phyloP scores from a whole-genome alignment of 2,888 invertebrate genomes.

The Drosophila putrida region DNA sequence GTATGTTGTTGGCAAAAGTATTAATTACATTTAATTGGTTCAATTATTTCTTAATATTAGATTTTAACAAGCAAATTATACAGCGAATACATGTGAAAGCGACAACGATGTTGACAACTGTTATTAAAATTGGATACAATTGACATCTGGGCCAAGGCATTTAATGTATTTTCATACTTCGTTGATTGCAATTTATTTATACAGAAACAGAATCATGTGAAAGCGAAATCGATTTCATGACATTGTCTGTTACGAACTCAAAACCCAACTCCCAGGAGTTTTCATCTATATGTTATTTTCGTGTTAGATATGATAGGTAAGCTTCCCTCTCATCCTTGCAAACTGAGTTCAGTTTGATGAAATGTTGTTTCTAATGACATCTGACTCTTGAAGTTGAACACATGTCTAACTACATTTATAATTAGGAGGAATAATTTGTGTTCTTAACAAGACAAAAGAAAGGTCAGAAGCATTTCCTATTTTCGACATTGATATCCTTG shows the following conservation, averaged over 20 bases:
- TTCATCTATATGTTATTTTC: too few relatives aligned
- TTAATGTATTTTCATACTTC: not conserved
- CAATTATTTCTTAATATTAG: not conserved
- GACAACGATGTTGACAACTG: not conserved
- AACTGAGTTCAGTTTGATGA: not conserved
- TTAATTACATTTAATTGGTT: constrained; percentile 10
- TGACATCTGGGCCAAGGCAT: not conserved
- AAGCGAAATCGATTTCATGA: not conserved
- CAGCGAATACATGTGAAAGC: not conserved
- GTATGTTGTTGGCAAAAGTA: not conserved
- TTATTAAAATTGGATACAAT: not conserved
- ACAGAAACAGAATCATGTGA: not conserved
- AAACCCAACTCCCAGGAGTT: not conserved
- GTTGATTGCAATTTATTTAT: not conserved
- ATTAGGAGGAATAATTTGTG: not conserved
- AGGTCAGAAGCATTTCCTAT: not conserved
- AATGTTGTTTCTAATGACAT: not conserved
- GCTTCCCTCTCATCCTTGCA: not conserved
- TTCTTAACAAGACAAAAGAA: not conserved
- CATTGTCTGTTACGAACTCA: not conserved
- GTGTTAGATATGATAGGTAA: too few relatives aligned
- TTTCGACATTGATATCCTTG: constrained; percentile 49
- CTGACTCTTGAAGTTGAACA: not conserved
- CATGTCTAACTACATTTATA: not conserved
- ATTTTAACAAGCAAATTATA: not conserved